Conservation (phyloP, 2,797 vertebrate species). For the Eospalax fontanierii region DNA sequence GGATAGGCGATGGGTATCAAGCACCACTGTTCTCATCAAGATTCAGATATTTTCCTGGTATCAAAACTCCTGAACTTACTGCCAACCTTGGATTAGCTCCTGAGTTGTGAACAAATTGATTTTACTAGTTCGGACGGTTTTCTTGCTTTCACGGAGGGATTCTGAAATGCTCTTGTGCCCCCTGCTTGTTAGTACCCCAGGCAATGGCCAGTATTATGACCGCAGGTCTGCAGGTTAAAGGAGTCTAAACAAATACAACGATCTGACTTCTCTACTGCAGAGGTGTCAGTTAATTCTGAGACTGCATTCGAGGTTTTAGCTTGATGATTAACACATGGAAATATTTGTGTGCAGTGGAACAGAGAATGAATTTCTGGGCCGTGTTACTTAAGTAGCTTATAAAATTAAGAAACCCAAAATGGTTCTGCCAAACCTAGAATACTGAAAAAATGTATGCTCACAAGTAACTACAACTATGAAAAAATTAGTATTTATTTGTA, state of each 20-base stretch:
- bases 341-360: slow-evolving; percentile 13
- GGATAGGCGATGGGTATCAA: background rate
- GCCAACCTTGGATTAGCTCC: background rate
- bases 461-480: slow-evolving; percentile 8
- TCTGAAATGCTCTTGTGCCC: background rate
- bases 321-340: background rate
- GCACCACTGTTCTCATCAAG: background rate
- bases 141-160: background rate
- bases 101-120: slow-evolving; percentile 39
- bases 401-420: background rate
- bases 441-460: slow-evolving; percentile 13
- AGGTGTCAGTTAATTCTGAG: background rate
- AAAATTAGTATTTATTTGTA: slow-evolving; percentile 48
- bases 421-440: slow-evolving; percentile 15
- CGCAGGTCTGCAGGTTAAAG: background rate
- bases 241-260: background rate
- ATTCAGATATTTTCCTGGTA: slow-evolving; percentile 19
- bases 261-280: background rate
- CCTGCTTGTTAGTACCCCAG: background rate
- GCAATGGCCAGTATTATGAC: slow-evolving; percentile 30
- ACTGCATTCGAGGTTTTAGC: too few relatives aligned
- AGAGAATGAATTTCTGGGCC: slow-evolving; percentile 42
- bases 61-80: background rate
- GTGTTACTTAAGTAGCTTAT: background rate
- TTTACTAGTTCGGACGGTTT: slow-evolving; percentile 5